A percentile compares a stretch with the other conserved stretches of the same genome.
Evolutionary conservation across 2,797 vertebrate genomes (phyloP).

Genomic region (Anniella stebbinsi): DNA sequence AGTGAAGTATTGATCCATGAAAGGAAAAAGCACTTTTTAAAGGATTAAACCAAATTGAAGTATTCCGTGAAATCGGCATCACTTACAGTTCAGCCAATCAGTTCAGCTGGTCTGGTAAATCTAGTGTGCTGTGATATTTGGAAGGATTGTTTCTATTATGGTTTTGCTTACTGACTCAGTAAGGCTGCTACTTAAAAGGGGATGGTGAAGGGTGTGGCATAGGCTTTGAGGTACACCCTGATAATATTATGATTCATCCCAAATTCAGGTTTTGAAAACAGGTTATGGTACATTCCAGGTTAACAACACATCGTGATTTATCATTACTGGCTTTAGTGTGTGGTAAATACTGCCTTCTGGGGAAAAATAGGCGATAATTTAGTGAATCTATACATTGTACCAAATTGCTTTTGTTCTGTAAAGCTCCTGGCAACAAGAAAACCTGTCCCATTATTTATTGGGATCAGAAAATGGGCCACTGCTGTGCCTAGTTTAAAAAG

Average conservation of each 20-base stretch:
- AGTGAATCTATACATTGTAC: slow-evolving; percentile 19
- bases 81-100: slow-evolving; percentile 36
- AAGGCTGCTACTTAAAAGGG: not conserved
- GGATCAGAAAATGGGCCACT: slow-evolving; percentile 33
- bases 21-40: slow-evolving; percentile 76
- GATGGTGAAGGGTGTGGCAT: slow-evolving; percentile 19
- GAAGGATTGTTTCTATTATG: slow-evolving; percentile 37
- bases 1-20: slow-evolving; percentile 60
- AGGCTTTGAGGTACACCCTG: slow-evolving; percentile 11
- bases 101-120: slow-evolving; percentile 27
- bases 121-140: not conserved
- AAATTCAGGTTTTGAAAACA: slow-evolving; percentile 39
- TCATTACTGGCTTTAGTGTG: slow-evolving; percentile 26
- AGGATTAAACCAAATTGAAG: not conserved
- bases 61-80: slow-evolving; percentile 56
- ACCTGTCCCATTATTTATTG: slow-evolving; percentile 45
- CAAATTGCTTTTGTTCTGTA: slow-evolving; percentile 48
- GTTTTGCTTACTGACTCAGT: not conserved
- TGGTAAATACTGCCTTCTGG: slow-evolving; percentile 1
- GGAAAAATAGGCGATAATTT: slow-evolving; percentile 72
- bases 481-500: slow-evolving; percentile 3
- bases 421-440: slow-evolving; percentile 37
- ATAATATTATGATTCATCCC: not conserved
- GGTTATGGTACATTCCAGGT: slow-evolving; percentile 65
- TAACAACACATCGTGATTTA: slow-evolving; percentile 48